A percentile compares a stretch with the other conserved stretches of the same genome.
Conservation (phyloP, 2,797 vertebrate genomes). For the Scomberomorus guttatus region DNA sequence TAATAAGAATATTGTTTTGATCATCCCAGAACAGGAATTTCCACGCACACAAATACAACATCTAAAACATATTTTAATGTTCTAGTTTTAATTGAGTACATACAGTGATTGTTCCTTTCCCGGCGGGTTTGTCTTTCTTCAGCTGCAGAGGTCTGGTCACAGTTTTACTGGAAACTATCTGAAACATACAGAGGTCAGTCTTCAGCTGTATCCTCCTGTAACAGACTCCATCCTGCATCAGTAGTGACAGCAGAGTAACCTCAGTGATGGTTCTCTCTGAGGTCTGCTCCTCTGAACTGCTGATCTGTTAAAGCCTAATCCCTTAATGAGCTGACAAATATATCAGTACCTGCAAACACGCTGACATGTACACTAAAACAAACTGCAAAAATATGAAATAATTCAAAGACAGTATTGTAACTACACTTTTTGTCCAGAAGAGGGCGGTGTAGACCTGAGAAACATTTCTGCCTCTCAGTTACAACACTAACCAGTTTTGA, state of each 20-base stretch:
- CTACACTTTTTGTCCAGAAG: slow-evolving; percentile 21
- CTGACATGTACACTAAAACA: too few relatives aligned
- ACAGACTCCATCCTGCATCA: neutral
- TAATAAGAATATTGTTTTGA: neutral
- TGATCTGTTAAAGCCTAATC: too few relatives aligned
- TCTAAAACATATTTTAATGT: neutral
- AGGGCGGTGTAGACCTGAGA: neutral
- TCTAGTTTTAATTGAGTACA: slow-evolving; percentile 5
- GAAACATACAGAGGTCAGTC: slow-evolving; percentile 25
- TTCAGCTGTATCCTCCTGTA: neutral
- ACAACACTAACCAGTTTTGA: neutral
- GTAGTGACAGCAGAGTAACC: neutral
- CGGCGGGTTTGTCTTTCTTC: slow-evolving; percentile 93
- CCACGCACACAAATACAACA: neutral
- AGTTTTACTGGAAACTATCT: slow-evolving; percentile 87
- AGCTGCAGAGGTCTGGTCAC: slow-evolving; percentile 91
- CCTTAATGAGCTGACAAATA: too few relatives aligned
- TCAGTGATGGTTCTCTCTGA: too few relatives aligned
- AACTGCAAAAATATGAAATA: too few relatives aligned
- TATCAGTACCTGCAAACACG: neutral
- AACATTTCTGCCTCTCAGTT: neutral
- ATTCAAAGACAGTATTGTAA: neutral
- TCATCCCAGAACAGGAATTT: neutral
- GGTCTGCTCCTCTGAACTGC: too few relatives aligned
- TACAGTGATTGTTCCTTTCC: slow-evolving; percentile 92